Conservation (phyloP, 2,888 invertebrate genomes). For the Scaptomyza cyrtandrae region DNA sequence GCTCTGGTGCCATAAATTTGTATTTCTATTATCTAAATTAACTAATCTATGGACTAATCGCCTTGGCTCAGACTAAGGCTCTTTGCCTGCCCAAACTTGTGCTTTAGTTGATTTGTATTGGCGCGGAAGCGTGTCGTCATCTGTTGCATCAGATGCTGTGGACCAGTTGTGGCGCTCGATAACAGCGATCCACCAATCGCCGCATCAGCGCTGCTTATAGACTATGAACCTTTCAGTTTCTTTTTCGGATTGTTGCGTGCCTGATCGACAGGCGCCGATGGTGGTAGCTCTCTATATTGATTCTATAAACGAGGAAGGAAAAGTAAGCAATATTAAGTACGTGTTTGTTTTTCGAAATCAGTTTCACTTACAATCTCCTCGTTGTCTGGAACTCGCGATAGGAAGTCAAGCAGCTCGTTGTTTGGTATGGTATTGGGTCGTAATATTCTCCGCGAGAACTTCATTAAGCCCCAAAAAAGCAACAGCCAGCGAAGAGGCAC, state of each 20-base stretch:
- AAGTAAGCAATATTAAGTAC: no score
- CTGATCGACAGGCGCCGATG: slow-evolving; percentile 77
- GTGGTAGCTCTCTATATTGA: slow-evolving; percentile 82
- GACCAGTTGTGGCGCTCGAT: slow-evolving; percentile 60
- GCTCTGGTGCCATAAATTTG: slow-evolving; percentile 27
- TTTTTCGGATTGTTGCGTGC: slow-evolving; percentile 82
- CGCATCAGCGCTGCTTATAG: slow-evolving; percentile 78
- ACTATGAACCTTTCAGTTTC: slow-evolving; percentile 84
- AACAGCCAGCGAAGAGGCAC: slow-evolving; percentile 95
- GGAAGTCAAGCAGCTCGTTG: slow-evolving; percentile 97
- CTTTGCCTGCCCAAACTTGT: slow-evolving; percentile 74
- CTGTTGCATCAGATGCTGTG: slow-evolving; percentile 81
- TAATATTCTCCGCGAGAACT: slow-evolving; percentile 96
- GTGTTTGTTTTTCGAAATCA: accelerated
- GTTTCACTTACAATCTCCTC: slow-evolving; percentile 90
- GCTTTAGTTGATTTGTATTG: slow-evolving; percentile 79
- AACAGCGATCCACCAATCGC: slow-evolving; percentile 63
- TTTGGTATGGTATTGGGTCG: slow-evolving; percentile 98
- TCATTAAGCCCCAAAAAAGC: slow-evolving; percentile 97
- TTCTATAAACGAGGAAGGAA: no score
- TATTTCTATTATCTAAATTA: slow-evolving; percentile 19
- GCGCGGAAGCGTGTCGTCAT: slow-evolving; percentile 80
- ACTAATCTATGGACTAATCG: slow-evolving; percentile 46
- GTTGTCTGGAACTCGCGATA: slow-evolving; percentile 97
- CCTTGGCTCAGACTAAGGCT: slow-evolving; percentile 70